Evolutionary conservation across 2,113 vertebrate species (phyloP).

Genomic region (Heteronetta atricapilla): DNA sequence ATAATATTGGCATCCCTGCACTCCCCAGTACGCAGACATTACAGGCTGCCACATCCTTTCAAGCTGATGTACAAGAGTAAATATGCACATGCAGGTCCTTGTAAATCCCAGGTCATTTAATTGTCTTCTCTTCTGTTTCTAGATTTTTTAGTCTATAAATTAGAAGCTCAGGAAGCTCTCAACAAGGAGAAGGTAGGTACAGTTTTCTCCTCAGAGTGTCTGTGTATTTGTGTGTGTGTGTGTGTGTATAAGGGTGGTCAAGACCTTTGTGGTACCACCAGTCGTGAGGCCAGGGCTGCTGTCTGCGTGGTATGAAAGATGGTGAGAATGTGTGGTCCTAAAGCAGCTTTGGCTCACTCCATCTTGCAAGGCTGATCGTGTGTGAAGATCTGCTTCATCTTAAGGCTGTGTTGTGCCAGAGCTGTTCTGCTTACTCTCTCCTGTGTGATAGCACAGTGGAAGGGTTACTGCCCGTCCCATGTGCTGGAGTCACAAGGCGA

Average conservation of each 20-base stretch:
- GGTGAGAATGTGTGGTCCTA: fast-evolving
- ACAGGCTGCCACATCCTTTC: neutral
- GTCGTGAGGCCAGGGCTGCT: neutral
- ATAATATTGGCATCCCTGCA: neutral
- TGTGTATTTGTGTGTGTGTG: neutral
- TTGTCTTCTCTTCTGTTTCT: neutral
- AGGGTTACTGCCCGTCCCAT: neutral
- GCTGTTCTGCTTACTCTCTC: neutral
- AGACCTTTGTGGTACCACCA: neutral
- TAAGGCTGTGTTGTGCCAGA: neutral
- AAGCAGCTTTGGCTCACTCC: neutral
- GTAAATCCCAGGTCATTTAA: neutral
- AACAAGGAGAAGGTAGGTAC: slow-evolving; percentile 78
- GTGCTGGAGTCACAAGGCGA: neutral
- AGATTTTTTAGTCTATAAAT: slow-evolving; percentile 79
- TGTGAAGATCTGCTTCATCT: neutral
- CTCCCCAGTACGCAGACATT: fast-evolving
- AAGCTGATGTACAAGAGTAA: neutral
- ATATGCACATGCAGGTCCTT: neutral
- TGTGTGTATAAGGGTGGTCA: neutral
- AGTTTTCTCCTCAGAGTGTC: neutral
- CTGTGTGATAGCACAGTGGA: neutral
- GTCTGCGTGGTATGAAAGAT: neutral
- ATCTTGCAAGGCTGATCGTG: neutral
- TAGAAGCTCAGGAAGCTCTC: slow-evolving; percentile 79